Conservation (phyloP, 2,888 invertebrate genomes). For the Drosophila birchii region DNA sequence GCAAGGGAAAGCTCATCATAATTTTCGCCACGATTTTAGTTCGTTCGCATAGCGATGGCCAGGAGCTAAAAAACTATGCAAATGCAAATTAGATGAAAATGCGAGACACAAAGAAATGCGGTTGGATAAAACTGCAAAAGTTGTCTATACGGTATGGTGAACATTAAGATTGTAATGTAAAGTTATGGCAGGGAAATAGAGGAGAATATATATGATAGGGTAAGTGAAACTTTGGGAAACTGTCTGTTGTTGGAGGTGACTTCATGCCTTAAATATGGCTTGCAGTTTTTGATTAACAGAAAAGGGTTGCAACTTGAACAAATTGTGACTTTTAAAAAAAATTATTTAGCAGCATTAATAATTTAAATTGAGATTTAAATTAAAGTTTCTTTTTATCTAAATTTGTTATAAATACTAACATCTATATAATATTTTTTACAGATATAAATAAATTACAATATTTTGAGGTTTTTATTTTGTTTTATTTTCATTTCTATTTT, state of each 20-base stretch:
- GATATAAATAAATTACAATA: too few relatives aligned
- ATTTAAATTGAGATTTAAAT: not conserved
- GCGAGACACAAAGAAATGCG: conserved; percentile 52
- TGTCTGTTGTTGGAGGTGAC: too few relatives aligned
- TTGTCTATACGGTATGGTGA: conserved; percentile 13
- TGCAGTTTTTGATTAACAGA: not conserved
- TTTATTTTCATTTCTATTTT: too few relatives aligned
- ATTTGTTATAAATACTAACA: not conserved
- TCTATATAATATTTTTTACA: not conserved
- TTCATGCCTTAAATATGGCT: not conserved
- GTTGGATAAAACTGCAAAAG: conserved; percentile 17
- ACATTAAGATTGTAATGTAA: not conserved
- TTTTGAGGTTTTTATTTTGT: too few relatives aligned
- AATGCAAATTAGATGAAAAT: conserved; percentile 77
- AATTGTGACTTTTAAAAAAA: not conserved
- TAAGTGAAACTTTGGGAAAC: not conserved
- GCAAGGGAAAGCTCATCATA: conserved; percentile 60
- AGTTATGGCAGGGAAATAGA: not conserved
- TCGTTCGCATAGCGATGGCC: not conserved
- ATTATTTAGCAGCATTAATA: not conserved
- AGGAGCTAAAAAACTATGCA: conserved; percentile 59
- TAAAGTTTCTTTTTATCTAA: not conserved
- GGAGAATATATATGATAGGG: not conserved
- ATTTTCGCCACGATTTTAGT: conserved; percentile 55
- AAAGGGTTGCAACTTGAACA: not conserved